These are phyloP conservation scores for Ephestia elutella DNA, from an alignment of 1,140 invertebrate genomes.

Conservation along the genomic window DNA sequence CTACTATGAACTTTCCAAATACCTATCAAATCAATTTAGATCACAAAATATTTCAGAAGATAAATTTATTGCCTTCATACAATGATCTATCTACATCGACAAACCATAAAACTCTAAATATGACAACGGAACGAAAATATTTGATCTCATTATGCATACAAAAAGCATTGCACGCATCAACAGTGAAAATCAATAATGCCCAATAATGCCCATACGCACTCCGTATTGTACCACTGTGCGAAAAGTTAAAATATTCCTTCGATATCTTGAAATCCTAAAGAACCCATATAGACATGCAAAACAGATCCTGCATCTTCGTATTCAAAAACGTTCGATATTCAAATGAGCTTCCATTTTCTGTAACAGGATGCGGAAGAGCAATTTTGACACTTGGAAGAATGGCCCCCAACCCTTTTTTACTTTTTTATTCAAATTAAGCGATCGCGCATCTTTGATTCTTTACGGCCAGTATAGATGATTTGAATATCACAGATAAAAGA, in stretches of 20 bases:
- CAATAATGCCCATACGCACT: conserved; percentile 16
- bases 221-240: conserved; percentile 43
- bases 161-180: conserved; percentile 31
- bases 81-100: conserved; percentile 30
- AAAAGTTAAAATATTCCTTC: conserved; percentile 49
- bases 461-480: conserved; percentile 40
- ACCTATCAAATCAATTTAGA: too few relatives aligned
- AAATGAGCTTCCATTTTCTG: conserved; percentile 56
- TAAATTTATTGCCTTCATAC: too few relatives aligned
- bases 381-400: conserved; percentile 72
- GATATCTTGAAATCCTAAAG: neutral
- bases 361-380: conserved; percentile 61
- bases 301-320: conserved; percentile 36
- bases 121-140: conserved; percentile 68
- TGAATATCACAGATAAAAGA: conserved; percentile 51
- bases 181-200: conserved; percentile 44
- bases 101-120: conserved; percentile 52
- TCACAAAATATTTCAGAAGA: too few relatives aligned
- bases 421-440: conserved; percentile 64
- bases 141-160: conserved; percentile 69
- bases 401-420: conserved; percentile 48
- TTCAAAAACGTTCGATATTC: conserved; percentile 53
- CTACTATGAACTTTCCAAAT: too few relatives aligned
- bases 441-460: conserved; percentile 27
- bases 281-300: conserved; percentile 58